phyloP scores from a whole-genome alignment of 2,113 vertebrate genomes.

The Sapajus apella region DNA sequence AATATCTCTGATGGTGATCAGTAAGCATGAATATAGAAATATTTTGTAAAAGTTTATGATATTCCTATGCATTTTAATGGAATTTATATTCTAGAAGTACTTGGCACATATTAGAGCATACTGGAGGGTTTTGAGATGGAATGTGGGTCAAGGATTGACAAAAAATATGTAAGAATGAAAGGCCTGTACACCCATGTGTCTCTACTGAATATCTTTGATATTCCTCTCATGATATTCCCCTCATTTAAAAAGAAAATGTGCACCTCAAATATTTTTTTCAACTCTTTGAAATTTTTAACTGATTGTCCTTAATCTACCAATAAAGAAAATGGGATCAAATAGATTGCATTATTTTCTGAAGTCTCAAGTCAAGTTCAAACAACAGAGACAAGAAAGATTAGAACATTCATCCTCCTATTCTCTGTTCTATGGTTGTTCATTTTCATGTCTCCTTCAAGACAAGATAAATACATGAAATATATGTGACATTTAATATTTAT shows the following conservation, averaged over 20 bases:
- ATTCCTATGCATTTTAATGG: background rate
- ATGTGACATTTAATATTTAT: constrained; percentile 31
- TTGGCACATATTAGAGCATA: background rate
- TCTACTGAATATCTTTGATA: background rate
- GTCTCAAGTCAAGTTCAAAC: background rate
- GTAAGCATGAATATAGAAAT: background rate
- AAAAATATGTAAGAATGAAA: background rate
- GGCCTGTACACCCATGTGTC: background rate
- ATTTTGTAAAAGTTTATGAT: background rate
- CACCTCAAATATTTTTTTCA: background rate
- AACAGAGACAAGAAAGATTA: background rate
- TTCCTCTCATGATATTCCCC: background rate
- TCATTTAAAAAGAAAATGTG: background rate
- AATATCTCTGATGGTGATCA: background rate
- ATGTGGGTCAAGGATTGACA: background rate
- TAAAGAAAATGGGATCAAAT: background rate
- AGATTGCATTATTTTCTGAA: constrained; percentile 26
- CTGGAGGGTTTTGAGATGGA: background rate
- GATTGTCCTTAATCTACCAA: constrained; percentile 10
- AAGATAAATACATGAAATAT: background rate
- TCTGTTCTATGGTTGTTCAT: background rate
- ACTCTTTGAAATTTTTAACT: background rate
- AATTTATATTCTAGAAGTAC: background rate
- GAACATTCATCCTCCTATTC: background rate
- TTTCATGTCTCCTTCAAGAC: background rate